Evolutionary conservation across 2,113 vertebrate species (phyloP).

Genomic region (Gobiocypris rarus): DNA sequence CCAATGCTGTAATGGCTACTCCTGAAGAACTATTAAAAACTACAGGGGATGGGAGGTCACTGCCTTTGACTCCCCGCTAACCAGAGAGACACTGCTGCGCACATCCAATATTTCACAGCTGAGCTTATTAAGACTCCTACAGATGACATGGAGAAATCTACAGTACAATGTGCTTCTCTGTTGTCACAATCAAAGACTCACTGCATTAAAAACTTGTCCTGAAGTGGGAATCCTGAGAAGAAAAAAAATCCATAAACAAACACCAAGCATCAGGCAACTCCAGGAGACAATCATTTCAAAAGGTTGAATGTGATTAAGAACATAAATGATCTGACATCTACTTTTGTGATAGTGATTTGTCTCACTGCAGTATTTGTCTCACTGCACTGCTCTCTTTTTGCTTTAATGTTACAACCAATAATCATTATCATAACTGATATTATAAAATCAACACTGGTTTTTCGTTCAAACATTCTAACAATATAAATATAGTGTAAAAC

Average conservation of each 20-base stretch:
- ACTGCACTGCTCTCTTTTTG: not conserved
- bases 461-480: too few species aligned
- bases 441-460: too few species aligned
- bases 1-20: slow-evolving; percentile 56
- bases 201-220: not conserved
- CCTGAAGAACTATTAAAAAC: slow-evolving; percentile 75
- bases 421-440: not conserved
- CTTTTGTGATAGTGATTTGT: not conserved
- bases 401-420: not conserved
- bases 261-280: not conserved
- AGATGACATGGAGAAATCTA: not conserved
- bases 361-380: not conserved
- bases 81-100: slow-evolving; percentile 70
- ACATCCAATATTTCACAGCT: slow-evolving; percentile 71
- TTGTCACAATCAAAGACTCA: not conserved
- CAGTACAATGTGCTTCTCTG: not conserved
- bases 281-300: slow-evolving; percentile 59
- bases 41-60: slow-evolving; percentile 60
- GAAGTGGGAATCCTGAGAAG: not conserved
- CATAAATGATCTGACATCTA: not conserved
- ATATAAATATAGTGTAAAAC: too few species aligned
- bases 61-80: slow-evolving; percentile 63
- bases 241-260: not conserved
- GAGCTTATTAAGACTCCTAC: slow-evolving; percentile 66
- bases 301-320: not conserved